Evolutionary conservation across 2,888 invertebrate genomes (phyloP).

Genomic region (Encarsia formosa): DNA sequence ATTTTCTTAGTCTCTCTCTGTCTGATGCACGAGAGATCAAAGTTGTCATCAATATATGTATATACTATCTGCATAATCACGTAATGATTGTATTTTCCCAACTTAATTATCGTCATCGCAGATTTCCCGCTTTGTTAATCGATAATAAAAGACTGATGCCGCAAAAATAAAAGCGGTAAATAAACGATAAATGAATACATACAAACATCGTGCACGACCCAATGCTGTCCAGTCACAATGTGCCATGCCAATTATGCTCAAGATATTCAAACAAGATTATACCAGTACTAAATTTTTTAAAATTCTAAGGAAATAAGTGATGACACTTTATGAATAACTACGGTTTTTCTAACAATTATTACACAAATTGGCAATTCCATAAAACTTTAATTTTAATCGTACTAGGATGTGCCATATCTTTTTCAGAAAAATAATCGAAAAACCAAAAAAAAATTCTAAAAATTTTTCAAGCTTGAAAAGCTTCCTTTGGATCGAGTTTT

Average conservation of each 20-base stretch:
- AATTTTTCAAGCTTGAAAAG: too few relatives aligned
- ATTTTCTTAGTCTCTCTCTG: conserved; percentile 10
- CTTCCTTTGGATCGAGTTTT: too few relatives aligned
- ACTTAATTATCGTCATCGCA: conserved; percentile 12
- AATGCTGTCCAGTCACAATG: neutral
- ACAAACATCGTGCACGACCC: neutral
- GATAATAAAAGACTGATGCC: neutral
- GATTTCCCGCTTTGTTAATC: conserved; percentile 6
- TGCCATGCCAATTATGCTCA: conserved; percentile 10
- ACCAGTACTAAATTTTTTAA: neutral
- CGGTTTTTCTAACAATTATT: too few relatives aligned
- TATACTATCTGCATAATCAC: too few relatives aligned
- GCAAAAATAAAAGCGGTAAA: neutral
- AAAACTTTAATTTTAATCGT: too few relatives aligned
- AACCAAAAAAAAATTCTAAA: too few relatives aligned
- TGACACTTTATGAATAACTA: too few relatives aligned
- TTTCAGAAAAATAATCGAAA: too few relatives aligned
- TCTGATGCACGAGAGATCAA: conserved; percentile 8
- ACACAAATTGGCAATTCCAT: too few relatives aligned
- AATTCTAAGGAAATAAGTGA: neutral
- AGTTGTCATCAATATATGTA: conserved; percentile 9
- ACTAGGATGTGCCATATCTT: too few relatives aligned
- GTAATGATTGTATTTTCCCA: conserved; percentile 19
- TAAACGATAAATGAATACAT: neutral
- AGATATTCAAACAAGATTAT: conserved; percentile 14